Evolutionary conservation across 2,888 invertebrate genomes (phyloP), one percentile per base, ranked within the genome.

Genomic region (Diarsia rubi): DNA sequence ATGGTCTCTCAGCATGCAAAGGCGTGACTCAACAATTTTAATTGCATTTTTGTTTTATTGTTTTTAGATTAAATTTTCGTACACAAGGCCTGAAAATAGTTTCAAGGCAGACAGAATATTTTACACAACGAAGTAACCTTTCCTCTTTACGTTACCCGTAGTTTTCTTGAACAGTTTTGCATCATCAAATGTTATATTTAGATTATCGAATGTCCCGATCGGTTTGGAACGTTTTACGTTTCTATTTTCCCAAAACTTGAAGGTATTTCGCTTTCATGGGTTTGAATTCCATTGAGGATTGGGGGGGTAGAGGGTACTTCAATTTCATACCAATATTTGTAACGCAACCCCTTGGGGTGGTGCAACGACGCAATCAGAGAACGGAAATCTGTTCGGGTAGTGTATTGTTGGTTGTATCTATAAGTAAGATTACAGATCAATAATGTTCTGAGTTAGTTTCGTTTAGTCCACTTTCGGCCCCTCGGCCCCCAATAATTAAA

Each of bases 301-400:
- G 86, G 81, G 76, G 45, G 81, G 78, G 76, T 76, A 71, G 75
- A 79, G 69, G 71, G 82, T 86, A 90, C 91, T 92, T 92, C 93
- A 93, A 94, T 94, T 93, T 91, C 91, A 90, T 91, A 89, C 89
- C 92, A 92, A 92, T 93, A 92, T 94, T 92, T 92, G 91, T 86
- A 88, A 81, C 84, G 72, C 71, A 84, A 81, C 75, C 89, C 83
- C 79, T 86, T 74, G 64, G 69, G 89, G 84, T 86, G 85, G 63
- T 75, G 72, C 74, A 75, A 67, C 79, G 75, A 82, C 73, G 75
- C 82, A 81, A 85, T 83, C 81, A 79, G 65, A 69, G 77, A 49
- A 66, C 57, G 74, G 73, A 69, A 78, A 87, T 82, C 49, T 63
- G 75, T 79, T 82, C 66, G 67, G 54, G 63, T 68, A 69, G 47